Conservation (phyloP, 2,113 vertebrate species). For the Dendropsophus ebraccatus region DNA sequence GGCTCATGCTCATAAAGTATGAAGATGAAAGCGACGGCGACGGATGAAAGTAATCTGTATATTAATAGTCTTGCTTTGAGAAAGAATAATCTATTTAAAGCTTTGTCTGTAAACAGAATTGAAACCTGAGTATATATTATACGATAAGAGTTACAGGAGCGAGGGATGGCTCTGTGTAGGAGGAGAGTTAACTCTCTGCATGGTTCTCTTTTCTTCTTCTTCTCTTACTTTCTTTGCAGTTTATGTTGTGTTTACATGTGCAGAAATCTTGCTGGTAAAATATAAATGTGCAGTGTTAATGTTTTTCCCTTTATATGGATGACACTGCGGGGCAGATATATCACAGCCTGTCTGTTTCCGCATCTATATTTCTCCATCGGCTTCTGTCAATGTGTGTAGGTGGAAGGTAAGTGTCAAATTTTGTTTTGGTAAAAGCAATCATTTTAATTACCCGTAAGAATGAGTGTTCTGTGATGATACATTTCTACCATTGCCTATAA, state of each 20-base stretch:
- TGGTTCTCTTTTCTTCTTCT: no score
- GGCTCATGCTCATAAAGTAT: neutral
- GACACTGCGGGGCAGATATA: constrained; percentile 3
- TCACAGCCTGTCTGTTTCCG: constrained; percentile 20
- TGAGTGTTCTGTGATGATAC: neutral
- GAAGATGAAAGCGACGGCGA: neutral
- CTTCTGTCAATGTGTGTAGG: constrained; percentile 17
- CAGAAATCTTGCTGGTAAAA: neutral
- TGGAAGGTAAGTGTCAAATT: constrained; percentile 26
- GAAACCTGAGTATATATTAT: constrained; percentile 2
- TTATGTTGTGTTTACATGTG: neutral
- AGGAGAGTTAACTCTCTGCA: neutral
- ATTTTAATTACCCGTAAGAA: constrained; percentile 26
- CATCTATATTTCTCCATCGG: constrained; percentile 2
- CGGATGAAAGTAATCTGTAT: neutral
- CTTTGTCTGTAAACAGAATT: neutral
- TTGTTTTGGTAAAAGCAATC: constrained; percentile 8
- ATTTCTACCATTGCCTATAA: neutral
- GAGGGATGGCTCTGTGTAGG: neutral
- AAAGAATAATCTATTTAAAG: constrained; percentile 26
- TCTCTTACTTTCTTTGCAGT: neutral
- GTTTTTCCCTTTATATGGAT: neutral
- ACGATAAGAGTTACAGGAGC: neutral
- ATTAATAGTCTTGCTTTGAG: constrained; percentile 3
- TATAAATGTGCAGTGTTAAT: neutral